Conservation (phyloP, 2,888 invertebrate genomes). For the Cephus pygmeus region DNA sequence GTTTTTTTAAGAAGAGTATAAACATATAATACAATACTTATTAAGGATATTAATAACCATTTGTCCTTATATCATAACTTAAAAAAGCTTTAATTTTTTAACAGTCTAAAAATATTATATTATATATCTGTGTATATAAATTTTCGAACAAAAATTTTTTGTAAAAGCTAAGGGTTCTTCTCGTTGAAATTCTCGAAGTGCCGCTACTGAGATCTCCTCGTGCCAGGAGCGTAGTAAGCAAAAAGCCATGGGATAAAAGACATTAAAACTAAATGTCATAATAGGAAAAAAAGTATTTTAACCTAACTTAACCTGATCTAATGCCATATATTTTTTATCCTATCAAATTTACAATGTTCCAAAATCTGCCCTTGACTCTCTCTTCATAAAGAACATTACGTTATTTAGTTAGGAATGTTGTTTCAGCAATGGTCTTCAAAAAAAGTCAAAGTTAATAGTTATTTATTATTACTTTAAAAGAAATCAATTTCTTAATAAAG, state of each 20-base stretch:
- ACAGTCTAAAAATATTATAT: neutral
- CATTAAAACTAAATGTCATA: neutral
- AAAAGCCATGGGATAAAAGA: neutral
- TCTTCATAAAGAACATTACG: neutral
- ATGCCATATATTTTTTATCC: neutral
- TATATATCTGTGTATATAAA: no score
- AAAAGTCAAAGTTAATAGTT: neutral
- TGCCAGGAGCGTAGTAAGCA: neutral
- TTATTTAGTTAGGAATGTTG: neutral
- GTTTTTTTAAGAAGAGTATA: neutral
- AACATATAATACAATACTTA: neutral
- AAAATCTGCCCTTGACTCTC: neutral
- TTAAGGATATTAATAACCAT: neutral
- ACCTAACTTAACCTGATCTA: neutral
- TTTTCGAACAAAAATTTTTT: no score
- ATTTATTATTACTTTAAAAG: neutral
- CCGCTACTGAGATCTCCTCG: constrained; percentile 1
- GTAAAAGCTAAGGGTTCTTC: neutral
- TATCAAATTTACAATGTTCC: neutral
- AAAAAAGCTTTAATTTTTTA: neutral
- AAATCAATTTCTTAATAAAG: neutral
- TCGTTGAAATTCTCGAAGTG: neutral
- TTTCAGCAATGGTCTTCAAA: neutral
- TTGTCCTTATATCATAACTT: neutral
- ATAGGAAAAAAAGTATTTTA: neutral